Base-by-base conservation (phyloP, 2,113 vertebrate species). In the Oreochromis spilurus region DNA sequence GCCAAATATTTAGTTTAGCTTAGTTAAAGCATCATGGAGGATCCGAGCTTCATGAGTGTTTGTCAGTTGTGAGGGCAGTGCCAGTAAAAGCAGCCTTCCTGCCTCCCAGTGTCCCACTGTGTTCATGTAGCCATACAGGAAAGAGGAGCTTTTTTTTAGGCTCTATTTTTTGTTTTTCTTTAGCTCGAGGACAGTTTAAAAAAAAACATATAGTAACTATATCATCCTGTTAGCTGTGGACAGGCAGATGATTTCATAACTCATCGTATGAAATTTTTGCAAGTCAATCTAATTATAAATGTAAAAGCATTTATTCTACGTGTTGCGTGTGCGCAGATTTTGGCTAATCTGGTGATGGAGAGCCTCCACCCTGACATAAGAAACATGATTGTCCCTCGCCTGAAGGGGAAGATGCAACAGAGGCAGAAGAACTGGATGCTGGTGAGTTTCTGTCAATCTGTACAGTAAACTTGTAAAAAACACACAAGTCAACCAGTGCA, bases 291-390 rank as follows among this genome's bases (percentile, higher is more conserved):
- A 60, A 60, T 48, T 65, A 19, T 29, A 31, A 48, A 19, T 77
- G 26, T 38, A 16, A 75, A 48, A 48, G 43, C 34, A 79, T 81
- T 19, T 57, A 54, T n/a, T n/a, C 3, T n/a, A 7, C 34, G 2
- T 79, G 16, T 55, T 77, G 4, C 91, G 36, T 90, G 19, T 55
- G 34, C 29, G 12, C 60, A 99, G 99, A 97, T 99, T 85, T 95
- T 99, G 83, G 97, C 97, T 90, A 99, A 99, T 90, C 95, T 99
- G 93, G 98, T 98, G 92, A 99, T 99, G 98, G 99, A 99, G 95
- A 97, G 96, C 19, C 97, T 99, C 77, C 96, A 97, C 9, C 97
- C 98, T 0, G 97, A 98, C 87, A 95, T 99, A 86, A 96, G 97
- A 87, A 96, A 81, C 1, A 65, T 93, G 84, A 99, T 99, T 0